These are phyloP conservation scores for Blastomussa wellsi DNA, from an alignment of 92 coral and sea anemone genomes.

Conservation along the genomic window DNA sequence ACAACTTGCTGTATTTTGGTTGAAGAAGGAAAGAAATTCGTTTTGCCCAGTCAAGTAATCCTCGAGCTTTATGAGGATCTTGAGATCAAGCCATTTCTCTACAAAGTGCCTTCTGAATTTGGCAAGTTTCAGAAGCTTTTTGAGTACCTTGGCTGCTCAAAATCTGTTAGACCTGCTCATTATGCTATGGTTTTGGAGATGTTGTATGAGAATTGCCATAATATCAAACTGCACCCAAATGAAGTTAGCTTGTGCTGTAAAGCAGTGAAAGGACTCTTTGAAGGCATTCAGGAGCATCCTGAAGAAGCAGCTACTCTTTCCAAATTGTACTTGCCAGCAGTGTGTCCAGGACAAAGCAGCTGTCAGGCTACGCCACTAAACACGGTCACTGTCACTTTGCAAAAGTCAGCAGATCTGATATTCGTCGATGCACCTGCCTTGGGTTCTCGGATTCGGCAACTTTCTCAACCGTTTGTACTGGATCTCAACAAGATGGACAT, in stretches of 20 bases:
- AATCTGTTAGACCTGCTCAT: constrained; percentile 48
- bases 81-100: constrained; percentile 70
- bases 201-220: constrained; percentile 25
- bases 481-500: constrained; percentile 15
- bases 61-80: constrained; percentile 45
- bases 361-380: background rate
- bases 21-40: constrained; percentile 56
- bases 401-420: constrained; percentile 45
- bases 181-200: constrained; percentile 61
- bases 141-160: constrained; percentile 58
- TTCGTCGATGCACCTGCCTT: constrained; percentile 63
- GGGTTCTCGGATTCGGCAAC: constrained; percentile 33
- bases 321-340: constrained; percentile 60
- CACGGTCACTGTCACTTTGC: constrained; percentile 28
- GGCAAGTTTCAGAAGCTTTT: constrained; percentile 51
- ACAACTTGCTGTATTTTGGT: constrained; percentile 47
- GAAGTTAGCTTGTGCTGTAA: constrained; percentile 37
- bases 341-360: background rate
- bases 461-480: constrained; percentile 30
- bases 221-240: constrained; percentile 54
- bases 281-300: constrained; percentile 4
- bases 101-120: constrained; percentile 58
- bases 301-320: background rate
- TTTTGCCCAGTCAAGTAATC: constrained; percentile 58
- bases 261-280: constrained; percentile 65